Conservation (phyloP, 2,888 invertebrate species). For the Nomada goodeniana region DNA sequence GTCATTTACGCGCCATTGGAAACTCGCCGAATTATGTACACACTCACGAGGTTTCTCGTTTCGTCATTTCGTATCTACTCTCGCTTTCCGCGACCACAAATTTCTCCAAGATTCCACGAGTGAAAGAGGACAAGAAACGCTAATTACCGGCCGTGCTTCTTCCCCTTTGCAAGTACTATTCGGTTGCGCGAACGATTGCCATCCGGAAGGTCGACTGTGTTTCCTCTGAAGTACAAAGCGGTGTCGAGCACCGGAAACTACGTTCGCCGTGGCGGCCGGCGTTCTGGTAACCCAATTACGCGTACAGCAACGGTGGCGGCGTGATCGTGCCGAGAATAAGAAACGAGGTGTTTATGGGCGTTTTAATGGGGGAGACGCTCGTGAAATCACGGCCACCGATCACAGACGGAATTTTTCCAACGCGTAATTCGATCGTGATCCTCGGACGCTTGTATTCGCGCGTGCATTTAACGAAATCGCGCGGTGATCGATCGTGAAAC, state of each 20-base stretch:
- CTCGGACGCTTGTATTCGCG: slow-evolving; percentile 1
- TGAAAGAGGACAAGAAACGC: slow-evolving; percentile 52
- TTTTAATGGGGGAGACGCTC: slow-evolving; percentile 32
- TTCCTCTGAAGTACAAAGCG: slow-evolving; percentile 47
- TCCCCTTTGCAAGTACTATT: background rate
- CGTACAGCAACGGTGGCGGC: slow-evolving; percentile 62
- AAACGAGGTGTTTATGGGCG: slow-evolving; percentile 45
- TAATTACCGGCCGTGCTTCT: slow-evolving; percentile 12
- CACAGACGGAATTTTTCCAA: slow-evolving; percentile 32
- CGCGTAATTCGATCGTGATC: slow-evolving; percentile 30
- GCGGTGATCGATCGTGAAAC: slow-evolving; percentile 53
- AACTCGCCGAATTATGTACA: background rate
- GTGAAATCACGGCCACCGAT: slow-evolving; percentile 44
- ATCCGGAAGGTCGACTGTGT: slow-evolving; percentile 28
- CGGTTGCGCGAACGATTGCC: background rate
- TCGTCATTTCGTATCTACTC: slow-evolving; percentile 28
- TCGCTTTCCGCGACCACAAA: slow-evolving; percentile 46
- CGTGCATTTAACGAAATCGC: background rate
- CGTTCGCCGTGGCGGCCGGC: slow-evolving; percentile 37
- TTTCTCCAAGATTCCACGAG: slow-evolving; percentile 49
- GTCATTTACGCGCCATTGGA: slow-evolving; percentile 1
- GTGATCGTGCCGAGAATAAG: slow-evolving; percentile 64
- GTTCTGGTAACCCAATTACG: slow-evolving; percentile 80
- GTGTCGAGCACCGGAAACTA: slow-evolving; percentile 34
- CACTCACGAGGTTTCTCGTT: background rate